phyloP scores from a whole-genome alignment of 2,797 vertebrate species.

The Premnoplex brunnescens region DNA sequence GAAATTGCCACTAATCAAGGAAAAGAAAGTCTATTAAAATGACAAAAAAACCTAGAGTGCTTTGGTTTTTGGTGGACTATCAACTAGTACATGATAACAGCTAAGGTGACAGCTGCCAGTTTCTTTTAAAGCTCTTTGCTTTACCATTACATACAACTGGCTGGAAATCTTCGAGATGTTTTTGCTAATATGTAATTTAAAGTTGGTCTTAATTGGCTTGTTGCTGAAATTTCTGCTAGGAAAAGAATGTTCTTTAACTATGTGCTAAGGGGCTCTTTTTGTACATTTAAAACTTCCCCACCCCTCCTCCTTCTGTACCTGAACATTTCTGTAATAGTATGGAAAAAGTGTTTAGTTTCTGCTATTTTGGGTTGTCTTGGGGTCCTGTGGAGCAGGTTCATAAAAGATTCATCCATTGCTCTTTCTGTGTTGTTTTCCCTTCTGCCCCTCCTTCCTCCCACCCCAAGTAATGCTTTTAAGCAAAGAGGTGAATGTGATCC shows the following conservation, averaged over 20 bases:
- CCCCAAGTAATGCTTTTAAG: not conserved
- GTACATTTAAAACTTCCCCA: not conserved
- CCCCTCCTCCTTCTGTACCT: not conserved
- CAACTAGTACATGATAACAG: not conserved
- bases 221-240: not conserved
- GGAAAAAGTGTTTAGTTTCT: not conserved
- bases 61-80: not conserved
- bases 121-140: not conserved
- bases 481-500: not conserved
- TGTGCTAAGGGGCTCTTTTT: not conserved
- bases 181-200: not conserved
- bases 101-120: not conserved
- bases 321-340: not conserved
- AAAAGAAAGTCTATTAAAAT: not conserved
- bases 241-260: not conserved
- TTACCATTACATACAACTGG: not conserved
- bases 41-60: not conserved
- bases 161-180: not conserved
- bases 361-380: not conserved
- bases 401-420: not conserved
- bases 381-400: not conserved
- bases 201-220: not conserved
- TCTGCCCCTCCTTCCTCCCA: not conserved
- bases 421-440: not conserved
- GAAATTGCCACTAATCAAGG: not conserved